These are phyloP conservation scores for Ciona savignyi DNA, from an alignment of 23 tunicate species.

Conservation along the genomic window DNA sequence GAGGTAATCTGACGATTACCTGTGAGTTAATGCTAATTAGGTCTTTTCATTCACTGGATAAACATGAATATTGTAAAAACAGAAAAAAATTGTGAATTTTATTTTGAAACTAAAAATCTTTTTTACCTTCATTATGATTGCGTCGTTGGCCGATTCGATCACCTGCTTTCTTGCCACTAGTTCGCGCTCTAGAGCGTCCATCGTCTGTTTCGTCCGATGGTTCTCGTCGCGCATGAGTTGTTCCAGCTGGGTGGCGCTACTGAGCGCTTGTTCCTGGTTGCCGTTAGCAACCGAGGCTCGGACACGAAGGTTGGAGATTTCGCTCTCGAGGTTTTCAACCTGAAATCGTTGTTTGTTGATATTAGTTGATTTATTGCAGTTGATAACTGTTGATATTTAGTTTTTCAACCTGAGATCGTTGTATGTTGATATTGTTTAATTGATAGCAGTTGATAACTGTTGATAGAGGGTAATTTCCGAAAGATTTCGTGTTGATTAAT, in stretches of 20 bases:
- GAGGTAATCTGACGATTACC: too few species aligned
- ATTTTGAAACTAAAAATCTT: background rate
- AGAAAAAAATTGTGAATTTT: background rate
- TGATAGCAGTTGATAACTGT: too few species aligned
- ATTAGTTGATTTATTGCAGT: too few species aligned
- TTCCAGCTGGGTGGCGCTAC: slow-evolving; percentile 37
- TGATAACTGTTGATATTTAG: too few species aligned
- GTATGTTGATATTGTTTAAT: too few species aligned
- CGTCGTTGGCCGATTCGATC: slow-evolving; percentile 62
- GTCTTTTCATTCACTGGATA: too few species aligned
- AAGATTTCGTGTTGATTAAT: too few species aligned
- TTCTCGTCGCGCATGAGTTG: slow-evolving; percentile 7
- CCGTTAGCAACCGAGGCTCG: slow-evolving; percentile 7
- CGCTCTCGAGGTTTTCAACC: background rate
- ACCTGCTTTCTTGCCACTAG: slow-evolving; percentile 47
- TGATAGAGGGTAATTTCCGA: too few species aligned
- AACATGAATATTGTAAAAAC: too few species aligned
- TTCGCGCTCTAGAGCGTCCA: slow-evolving; percentile 30
- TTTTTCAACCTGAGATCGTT: too few species aligned
- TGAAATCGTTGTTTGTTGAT: too few species aligned
- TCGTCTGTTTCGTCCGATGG: background rate
- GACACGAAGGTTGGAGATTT: slow-evolving; percentile 13
- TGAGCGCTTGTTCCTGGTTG: slow-evolving; percentile 18
- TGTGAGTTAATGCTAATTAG: too few species aligned
- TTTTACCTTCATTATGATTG: slow-evolving; percentile 48